Base-by-base conservation (phyloP, 2,797 vertebrate genomes). In the Acanthurus lineatus region DNA sequence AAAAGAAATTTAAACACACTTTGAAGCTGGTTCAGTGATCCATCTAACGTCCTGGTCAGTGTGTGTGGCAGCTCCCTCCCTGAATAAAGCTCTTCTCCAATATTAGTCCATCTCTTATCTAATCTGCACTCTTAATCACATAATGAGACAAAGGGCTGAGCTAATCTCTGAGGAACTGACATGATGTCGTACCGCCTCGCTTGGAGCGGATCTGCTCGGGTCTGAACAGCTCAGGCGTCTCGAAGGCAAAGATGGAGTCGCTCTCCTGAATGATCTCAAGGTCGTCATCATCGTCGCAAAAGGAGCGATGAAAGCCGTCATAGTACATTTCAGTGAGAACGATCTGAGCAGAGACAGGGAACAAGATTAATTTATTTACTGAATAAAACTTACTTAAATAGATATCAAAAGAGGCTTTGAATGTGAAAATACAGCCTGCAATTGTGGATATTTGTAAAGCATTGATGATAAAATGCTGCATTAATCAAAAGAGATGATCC, bases 241-340 rank as follows among this genome's bases (percentile, higher is more conserved):
- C 98, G 73, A 99, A 99, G 71, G 98, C 98, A 92, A 99, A 99
- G 81, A 99, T 97, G 86, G 96, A 98, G 93, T 99, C 98, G 0
- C 97, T 99, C 92, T 99, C 98, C 62, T 99, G 98, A 81, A 99
- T 97, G 56, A 96, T 96, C 90, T 99, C 97, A 49, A 99, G 94
- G 91, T 99, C 97, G 57, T 99, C 97, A 0, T 99, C 97, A 0
- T 97, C 96, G 17, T 99, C 97, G 0, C 97, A 98, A 94, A 99
- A 99, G 88, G 98, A 99, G 82, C 98, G 98, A 63, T 99, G 98
- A 76, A 99, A 99, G 28, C 98, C 98, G 65, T 99, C 98, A 0
- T 96, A 99, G 94, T 99, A 99, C 97, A 99, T 98, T 95, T 99
- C 98, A 0, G 98, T 99, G 88, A 99, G 96, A 90, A 98, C 97